phyloP scores from a whole-genome alignment of 64 coral and sea anemone genomes.

The Porites lutea region DNA sequence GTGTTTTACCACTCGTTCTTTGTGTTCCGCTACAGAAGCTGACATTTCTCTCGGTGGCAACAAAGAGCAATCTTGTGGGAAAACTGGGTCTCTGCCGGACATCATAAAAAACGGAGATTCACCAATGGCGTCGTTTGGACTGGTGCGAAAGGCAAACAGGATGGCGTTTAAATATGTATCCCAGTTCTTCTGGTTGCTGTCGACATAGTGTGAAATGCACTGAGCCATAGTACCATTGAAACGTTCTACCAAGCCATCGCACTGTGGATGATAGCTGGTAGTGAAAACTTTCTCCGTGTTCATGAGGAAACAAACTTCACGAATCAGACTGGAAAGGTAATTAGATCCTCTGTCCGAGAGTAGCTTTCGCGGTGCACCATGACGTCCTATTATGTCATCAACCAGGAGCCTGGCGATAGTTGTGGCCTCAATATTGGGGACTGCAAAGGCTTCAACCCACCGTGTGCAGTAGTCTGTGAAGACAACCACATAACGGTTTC shows the following conservation, averaged over 20 bases:
- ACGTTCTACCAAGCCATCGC: neutral
- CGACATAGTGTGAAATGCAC: constrained; percentile 35
- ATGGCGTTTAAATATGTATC: constrained; percentile 41
- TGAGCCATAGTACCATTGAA: constrained; percentile 2
- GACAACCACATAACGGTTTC: neutral
- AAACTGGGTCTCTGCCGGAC: constrained; percentile 15
- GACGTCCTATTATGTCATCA: neutral
- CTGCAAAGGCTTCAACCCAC: constrained; percentile 12
- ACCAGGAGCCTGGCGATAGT: neutral
- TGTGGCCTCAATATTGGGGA: neutral
- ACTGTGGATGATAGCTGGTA: constrained; percentile 8
- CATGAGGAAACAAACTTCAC: constrained; percentile 3
- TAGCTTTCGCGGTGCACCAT: neutral
- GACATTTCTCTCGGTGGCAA: constrained; percentile 41
- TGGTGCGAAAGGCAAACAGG: constrained; percentile 53
- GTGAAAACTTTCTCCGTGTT: neutral
- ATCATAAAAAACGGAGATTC: constrained; percentile 60
- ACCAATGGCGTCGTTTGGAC: constrained; percentile 19
- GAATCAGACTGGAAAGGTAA: neutral
- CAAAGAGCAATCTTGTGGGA: constrained; percentile 16
- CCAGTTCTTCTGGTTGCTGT: constrained; percentile 62
- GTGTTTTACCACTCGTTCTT: constrained; percentile 16
- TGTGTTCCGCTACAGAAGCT: constrained; percentile 57
- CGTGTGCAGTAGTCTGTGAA: neutral
- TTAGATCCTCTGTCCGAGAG: constrained; percentile 13